Percentiles rank a stretch among this genome's conserved stretches.
Evolutionary conservation across 30 jellyfish, hydroid and myxozoan genomes (phyloP).

Genomic region (Hydractinia echinata): DNA sequence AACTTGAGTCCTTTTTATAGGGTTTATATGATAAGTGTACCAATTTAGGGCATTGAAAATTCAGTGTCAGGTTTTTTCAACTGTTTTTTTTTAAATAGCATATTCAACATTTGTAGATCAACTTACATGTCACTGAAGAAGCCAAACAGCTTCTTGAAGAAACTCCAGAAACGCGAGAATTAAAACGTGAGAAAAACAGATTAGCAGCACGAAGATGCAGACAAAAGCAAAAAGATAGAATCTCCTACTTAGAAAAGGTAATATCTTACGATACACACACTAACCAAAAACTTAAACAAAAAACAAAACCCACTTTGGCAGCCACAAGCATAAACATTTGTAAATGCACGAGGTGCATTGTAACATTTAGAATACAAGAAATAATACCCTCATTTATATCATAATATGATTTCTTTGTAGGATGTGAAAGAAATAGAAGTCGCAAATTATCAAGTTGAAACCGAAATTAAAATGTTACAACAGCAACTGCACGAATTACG

Average conservation of each 20-base stretch:
- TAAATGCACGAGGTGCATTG: no score
- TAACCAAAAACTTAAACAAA: no score
- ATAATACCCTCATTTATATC: background rate
- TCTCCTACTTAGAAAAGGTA: slow-evolving; percentile 29
- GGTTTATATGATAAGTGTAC: no score
- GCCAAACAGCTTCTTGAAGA: background rate
- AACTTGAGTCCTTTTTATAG: no score
- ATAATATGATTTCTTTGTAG: slow-evolving; percentile 5
- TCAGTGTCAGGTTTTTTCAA: no score
- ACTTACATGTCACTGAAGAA: no score
- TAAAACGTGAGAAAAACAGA: slow-evolving; percentile 27
- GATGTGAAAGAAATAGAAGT: slow-evolving; percentile 28
- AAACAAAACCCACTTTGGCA: no score
- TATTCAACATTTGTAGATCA: no score
- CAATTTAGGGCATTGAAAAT: no score
- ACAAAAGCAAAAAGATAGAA: slow-evolving; percentile 38
- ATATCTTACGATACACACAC: background rate
- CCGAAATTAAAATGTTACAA: slow-evolving; percentile 20
- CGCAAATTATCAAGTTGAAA: slow-evolving; percentile 15
- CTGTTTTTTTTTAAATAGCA: no score
- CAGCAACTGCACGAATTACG: slow-evolving; percentile 25
- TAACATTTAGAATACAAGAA: no score
- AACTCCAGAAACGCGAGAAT: background rate
- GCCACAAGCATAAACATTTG: no score
- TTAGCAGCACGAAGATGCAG: slow-evolving; percentile 37